Evolutionary conservation across 2,797 vertebrate genomes (phyloP), one percentile per base, ranked within the genome.

Genomic region (Manis javanica): DNA sequence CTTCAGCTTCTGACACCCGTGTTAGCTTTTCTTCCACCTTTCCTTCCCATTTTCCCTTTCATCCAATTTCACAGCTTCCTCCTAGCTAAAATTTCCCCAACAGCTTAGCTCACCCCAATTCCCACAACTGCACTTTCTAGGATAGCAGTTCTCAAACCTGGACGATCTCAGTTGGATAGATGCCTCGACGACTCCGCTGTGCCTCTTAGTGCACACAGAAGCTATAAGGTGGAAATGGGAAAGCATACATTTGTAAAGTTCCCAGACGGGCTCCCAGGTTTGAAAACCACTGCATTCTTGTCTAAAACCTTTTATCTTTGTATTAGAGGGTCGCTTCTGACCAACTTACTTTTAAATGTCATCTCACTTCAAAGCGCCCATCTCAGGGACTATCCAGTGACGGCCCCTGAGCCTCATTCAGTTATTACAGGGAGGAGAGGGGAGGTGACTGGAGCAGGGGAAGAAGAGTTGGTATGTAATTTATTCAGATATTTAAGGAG

Each of bases 281-380:
- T 0, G 18, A 26, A 39, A 86, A 49, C 59, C 49, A 66, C 63
- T 24, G 37, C 11, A 23, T 29, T 59, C n/a, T 4, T 5, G 4
- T 37, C 57, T 14, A 75, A 55, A 64, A 26, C 2, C 15, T 12
- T 81, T 34, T 55, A 13, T 46, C 81, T 77, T 63, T 49, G 26
- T 51, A 24, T 42, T 26, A 15, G 55, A 46, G 10, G 37, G 49
- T 64, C 12, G 0, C 78, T 24, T 91, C 55, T 37, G 37, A 23
- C 24, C 51, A 37, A 11, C 7, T 49, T 23, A 29, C 21, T 42
- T 29, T 57, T 14, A n/a, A 63, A 78, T 7, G 23, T 53, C 34
- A 0, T 16, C 34, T 37, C 0, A 2, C 24, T 26, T 53, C 53
- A 9, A 29, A 51, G 53, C 2, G 0, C 10, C 18, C 19, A 4